A percentile compares a stretch with the other conserved stretches of the same genome.
phyloP scores from a whole-genome alignment of 2,797 vertebrate genomes.

The Balearica regulorum region DNA sequence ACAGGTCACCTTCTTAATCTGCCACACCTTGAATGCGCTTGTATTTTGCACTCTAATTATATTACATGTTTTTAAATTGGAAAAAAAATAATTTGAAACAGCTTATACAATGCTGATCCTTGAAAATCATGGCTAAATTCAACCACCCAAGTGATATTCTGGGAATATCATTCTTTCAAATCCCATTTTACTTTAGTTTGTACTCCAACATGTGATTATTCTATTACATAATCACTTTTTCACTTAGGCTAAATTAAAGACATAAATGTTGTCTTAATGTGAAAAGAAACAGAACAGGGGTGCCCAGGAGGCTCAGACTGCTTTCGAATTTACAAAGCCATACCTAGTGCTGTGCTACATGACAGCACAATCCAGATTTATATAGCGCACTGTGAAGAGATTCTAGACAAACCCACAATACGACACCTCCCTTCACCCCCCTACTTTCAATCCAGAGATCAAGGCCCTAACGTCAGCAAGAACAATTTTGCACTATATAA shows the following conservation, averaged over 20 bases:
- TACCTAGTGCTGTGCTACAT: neutral
- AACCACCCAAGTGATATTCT: neutral
- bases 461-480: neutral
- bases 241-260: neutral
- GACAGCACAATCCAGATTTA: neutral
- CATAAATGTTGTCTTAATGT: neutral
- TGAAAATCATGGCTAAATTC: neutral
- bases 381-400: accelerated
- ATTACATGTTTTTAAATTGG: neutral
- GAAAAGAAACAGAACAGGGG: neutral
- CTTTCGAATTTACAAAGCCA: neutral
- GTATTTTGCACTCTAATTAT: neutral
- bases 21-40: neutral
- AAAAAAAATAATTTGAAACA: neutral
- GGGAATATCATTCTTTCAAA: neutral
- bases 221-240: neutral
- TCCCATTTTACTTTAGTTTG: neutral
- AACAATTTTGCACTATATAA: neutral
- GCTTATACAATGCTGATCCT: neutral
- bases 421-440: neutral
- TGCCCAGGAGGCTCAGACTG: neutral
- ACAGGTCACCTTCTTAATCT: neutral
- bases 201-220: neutral
- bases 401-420: neutral
- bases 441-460: neutral